Conservation (phyloP, 2,888 invertebrate species). For the Epinotia brunnichana region DNA sequence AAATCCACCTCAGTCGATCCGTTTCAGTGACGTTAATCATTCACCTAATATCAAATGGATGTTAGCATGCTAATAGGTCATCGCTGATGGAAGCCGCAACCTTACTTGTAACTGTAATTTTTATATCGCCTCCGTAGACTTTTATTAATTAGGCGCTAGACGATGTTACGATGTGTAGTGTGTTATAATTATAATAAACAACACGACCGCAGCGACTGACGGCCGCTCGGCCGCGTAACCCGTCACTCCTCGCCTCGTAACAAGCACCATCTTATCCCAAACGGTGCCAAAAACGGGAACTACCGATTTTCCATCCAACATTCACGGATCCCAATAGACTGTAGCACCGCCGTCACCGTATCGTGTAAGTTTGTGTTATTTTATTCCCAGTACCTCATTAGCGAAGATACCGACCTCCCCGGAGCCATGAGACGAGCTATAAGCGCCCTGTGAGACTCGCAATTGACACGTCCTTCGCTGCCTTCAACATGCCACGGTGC, state of each 20-base stretch:
- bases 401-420: slow-evolving; percentile 9
- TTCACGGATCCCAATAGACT: neutral
- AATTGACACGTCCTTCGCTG: slow-evolving; percentile 12
- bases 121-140: slow-evolving; percentile 17
- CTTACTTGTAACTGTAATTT: slow-evolving; percentile 14
- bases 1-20: neutral
- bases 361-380: slow-evolving; percentile 9
- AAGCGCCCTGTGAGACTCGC: neutral
- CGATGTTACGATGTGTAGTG: slow-evolving; percentile 19
- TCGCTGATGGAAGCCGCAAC: slow-evolving; percentile 24
- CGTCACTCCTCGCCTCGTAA: slow-evolving; percentile 24
- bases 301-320: neutral
- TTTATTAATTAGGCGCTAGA: slow-evolving; percentile 40
- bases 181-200: neutral
- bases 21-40: neutral
- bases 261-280: neutral
- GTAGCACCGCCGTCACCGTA: neutral
- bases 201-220: slow-evolving; percentile 9
- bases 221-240: slow-evolving; percentile 4
- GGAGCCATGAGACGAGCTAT: neutral
- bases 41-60: too few relatives aligned
- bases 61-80: neutral
- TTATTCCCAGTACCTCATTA: slow-evolving; percentile 18
- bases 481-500: slow-evolving; percentile 10
- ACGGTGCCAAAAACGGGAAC: neutral